Evolutionary conservation across 1,140 invertebrate genomes (phyloP), one percentile per base, ranked within the genome.

Genomic region (Solenopsis invicta): DNA sequence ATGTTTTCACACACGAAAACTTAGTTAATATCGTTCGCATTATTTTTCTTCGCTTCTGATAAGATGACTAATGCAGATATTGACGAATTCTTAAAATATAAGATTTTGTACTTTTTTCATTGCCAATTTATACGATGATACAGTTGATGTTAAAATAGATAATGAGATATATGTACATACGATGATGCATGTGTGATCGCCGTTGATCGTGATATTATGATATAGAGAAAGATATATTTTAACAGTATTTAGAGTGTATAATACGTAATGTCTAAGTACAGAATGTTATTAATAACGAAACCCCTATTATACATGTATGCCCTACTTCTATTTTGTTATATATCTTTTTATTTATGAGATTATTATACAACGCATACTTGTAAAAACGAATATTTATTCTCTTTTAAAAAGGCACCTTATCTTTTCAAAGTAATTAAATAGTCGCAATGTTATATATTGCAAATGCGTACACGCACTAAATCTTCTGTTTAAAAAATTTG

Each of bases 61-160:
- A 45, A 67, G 21, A 82, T 72, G 16, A 24, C 21, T 81, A 59
- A 80, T 81, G 24, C n/a, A 48, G 41, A 82, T 48, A 74, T 72
- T 21, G 6, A 37, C 24, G 37, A 82, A 82, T 82, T 74, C 37
- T 69, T 80, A 80, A 80, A 69, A n/a, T 24, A 34, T 82, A 82
- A 82, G 66, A 56, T 82, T 80, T 82, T 72, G 41, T 82, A 82
- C 54, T 72, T 72, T 82, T 82, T 82, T 82, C 66, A 82, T 82
- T 72, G 24, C 24, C 24, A 54, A 72, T 72, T 72, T 82, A 24
- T 72, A 72, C 41, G 18, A 82, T 24, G 34, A 77, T 78, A 37
- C 34, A 71, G 52, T 78, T 80, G 34, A 16, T 48, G 18, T 81
- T 45, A 72, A 50, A 72, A 29, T 59, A 72, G 12, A 29, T 45